These are phyloP conservation scores for Artibeus jamaicensis DNA, from an alignment of 2,797 vertebrate species.

Conservation along the genomic window DNA sequence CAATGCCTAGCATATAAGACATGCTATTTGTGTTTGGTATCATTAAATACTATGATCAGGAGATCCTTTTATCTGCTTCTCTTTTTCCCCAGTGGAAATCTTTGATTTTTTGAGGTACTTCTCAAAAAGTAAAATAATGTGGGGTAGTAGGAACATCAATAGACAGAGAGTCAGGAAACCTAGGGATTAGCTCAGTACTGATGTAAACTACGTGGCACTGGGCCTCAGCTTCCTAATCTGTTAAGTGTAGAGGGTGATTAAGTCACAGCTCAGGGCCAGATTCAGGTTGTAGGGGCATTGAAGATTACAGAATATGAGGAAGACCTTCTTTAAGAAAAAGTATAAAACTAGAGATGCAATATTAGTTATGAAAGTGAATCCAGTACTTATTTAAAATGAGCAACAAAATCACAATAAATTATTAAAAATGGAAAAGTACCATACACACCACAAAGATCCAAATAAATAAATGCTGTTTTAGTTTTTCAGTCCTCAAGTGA, in stretches of 20 bases:
- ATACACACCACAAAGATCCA: not conserved
- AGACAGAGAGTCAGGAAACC: not conserved
- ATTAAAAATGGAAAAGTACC: conserved; percentile 8
- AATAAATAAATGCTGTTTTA: not conserved
- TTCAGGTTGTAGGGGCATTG: not conserved
- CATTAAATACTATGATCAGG: not conserved
- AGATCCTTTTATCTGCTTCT: not conserved
- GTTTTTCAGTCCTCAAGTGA: not conserved
- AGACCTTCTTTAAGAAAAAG: not conserved
- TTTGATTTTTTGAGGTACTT: conserved; percentile 41
- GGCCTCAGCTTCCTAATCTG: not conserved
- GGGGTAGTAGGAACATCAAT: not conserved
- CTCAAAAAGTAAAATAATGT: not conserved
- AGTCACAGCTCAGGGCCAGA: not conserved
- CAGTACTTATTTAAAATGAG: not conserved
- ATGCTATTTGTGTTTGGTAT: not conserved
- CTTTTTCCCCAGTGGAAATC: not conserved
- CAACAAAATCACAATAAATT: not conserved
- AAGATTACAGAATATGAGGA: not conserved
- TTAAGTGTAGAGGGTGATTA: not conserved
- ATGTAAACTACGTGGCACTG: not conserved
- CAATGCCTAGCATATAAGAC: not conserved
- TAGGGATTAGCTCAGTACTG: not conserved
- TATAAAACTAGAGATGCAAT: not conserved
- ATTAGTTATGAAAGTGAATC: not conserved